Base-by-base conservation (phyloP, 2,797 vertebrate species). In the Glyptemys insculpta region DNA sequence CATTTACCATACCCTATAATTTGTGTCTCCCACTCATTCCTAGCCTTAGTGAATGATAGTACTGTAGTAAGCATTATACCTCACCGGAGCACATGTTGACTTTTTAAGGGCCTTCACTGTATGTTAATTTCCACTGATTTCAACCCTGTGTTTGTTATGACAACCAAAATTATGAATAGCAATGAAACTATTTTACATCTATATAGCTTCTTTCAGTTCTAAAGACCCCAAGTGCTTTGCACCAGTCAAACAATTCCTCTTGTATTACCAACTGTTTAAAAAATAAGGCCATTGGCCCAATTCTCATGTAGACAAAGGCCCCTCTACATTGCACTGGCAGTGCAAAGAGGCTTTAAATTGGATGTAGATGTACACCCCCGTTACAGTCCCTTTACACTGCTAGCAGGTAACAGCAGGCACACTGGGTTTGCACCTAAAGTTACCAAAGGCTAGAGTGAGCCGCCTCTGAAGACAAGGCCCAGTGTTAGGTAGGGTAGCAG, bases 101-200 rank as follows among this genome's bases (percentile, higher is more conserved):
- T 89, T 95, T 96, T 81, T 87, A 94, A 79, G 81, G 93, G 49
- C 29, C 53, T 11, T 81, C 92, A 79, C 89, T 81, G 84, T 59
- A 76, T 41, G 65, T 91, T 88, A 65, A 88, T 95, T 34, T 95
- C 52, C 52, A 37, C 11, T 81, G 79, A 90, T 82, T 83, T 88
- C 83, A 87, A 9, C 1, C 0, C 44, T 90, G 12, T 84, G 88
- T 94, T 92, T 87, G 52, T 86, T 41, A 34, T 79, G 81, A 93
- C 7, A 93, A 81, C n/a, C 80, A 92, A 95, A 59, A 94, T 85
- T 41, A 91, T 23, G 92, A 95, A 90, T 25, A 93, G 65, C 21
- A 93, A 29, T 62, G 5, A 68, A 91, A 81, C 49, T 86, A 86
- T 76, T 89, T 94, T 81, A 25, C 91, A 80, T 83, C 16, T 90